A percentile compares a stretch with the other conserved stretches of the same genome.
Conservation (phyloP, 92 coral and sea anemone genomes). For the Heteractis magnifica region DNA sequence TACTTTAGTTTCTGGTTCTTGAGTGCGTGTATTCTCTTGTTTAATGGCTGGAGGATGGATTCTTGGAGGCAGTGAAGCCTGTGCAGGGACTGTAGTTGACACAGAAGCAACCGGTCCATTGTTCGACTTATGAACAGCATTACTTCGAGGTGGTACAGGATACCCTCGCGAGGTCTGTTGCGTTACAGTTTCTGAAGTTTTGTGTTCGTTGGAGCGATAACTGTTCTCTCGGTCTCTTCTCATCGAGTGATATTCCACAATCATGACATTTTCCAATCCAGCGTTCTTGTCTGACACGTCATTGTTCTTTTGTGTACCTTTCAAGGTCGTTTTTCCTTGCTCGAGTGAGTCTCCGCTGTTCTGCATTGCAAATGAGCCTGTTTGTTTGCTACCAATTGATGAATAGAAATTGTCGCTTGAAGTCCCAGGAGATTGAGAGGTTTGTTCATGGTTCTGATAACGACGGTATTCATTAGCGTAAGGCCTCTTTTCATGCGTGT, state of each 20-base stretch:
- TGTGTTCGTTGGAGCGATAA: conserved; percentile 8
- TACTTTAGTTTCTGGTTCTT: conserved; percentile 28
- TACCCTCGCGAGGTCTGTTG: conserved; percentile 29
- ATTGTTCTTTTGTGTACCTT: conserved; percentile 43
- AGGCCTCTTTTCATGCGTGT: conserved; percentile 57
- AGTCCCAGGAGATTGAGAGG: conserved; percentile 56
- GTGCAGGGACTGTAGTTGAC: conserved; percentile 7
- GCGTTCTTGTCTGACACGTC: conserved; percentile 32
- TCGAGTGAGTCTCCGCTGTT: conserved; percentile 43
- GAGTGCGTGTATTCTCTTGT: background rate
- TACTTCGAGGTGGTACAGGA: conserved; percentile 6
- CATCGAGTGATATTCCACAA: conserved; percentile 69
- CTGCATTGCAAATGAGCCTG: conserved; percentile 57
- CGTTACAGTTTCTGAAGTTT: background rate
- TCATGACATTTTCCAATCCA: conserved; percentile 67
- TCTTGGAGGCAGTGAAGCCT: conserved; percentile 17
- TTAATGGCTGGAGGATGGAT: background rate
- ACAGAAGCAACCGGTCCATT: conserved; percentile 12
- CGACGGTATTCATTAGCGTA: conserved; percentile 52
- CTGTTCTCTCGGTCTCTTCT: conserved; percentile 33
- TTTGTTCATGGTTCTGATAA: conserved; percentile 11
- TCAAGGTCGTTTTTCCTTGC: conserved; percentile 45
- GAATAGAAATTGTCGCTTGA: conserved; percentile 37
- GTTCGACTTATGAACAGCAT: background rate
- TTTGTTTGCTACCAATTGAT: conserved; percentile 34